These are phyloP conservation scores for Parnassius apollo DNA, from an alignment of 2,888 invertebrate species.

Conservation along the genomic window DNA sequence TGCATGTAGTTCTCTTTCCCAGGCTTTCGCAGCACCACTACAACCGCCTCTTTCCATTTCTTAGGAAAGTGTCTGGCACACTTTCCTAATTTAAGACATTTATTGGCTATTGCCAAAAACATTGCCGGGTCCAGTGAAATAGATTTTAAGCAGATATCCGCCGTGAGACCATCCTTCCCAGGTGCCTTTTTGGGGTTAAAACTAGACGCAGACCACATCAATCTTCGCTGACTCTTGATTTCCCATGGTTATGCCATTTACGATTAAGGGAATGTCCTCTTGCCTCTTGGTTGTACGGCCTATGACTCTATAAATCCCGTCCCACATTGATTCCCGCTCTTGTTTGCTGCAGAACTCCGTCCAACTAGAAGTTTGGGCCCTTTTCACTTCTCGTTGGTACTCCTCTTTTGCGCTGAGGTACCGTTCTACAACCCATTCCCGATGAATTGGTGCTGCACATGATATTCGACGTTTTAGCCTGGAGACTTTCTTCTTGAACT, in stretches of 20 bases:
- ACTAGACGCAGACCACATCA: too few species aligned
- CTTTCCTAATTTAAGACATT: neutral
- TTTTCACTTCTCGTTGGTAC: conserved; percentile 10
- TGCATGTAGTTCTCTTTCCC: too few species aligned
- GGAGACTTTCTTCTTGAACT: neutral
- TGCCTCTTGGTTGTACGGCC: conserved; percentile 3
- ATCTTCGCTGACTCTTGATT: conserved; percentile 13
- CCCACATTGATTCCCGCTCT: conserved; percentile 25
- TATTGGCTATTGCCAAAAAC: neutral
- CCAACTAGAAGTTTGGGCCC: conserved; percentile 25
- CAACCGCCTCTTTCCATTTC: neutral
- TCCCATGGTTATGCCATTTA: conserved; percentile 2
- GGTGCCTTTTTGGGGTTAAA: too few species aligned
- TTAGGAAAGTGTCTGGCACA: neutral
- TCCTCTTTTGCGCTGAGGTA: conserved; percentile 6
- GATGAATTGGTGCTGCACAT: conserved; percentile 8
- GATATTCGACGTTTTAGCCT: conserved; percentile 1
- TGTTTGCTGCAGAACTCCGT: conserved; percentile 26
- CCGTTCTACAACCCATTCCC: conserved; percentile 4
- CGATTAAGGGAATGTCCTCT: conserved; percentile 21
- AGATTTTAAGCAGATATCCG: too few species aligned
- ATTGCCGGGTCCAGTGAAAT: too few species aligned
- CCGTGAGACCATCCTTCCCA: too few species aligned
- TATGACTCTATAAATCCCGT: conserved; percentile 28
- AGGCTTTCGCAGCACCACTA: neutral